Evolutionary conservation across 2,113 vertebrate genomes (phyloP).

Genomic region (Pithys albifrons): DNA sequence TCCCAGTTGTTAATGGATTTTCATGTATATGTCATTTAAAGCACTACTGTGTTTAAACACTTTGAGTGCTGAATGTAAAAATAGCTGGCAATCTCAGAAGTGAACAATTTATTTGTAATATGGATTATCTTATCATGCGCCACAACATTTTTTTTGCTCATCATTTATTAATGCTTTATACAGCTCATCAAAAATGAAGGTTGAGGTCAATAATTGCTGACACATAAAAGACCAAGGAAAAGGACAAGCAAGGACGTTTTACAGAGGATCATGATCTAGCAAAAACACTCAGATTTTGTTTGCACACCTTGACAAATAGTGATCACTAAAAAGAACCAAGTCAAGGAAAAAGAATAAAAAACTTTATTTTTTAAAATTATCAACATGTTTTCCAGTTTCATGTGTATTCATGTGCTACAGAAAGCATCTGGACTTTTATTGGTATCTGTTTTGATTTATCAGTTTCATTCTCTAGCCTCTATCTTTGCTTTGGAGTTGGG

Average conservation of each 20-base stretch:
- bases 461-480: background rate
- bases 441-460: background rate
- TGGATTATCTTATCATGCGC: constrained; percentile 21
- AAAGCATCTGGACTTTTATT: constrained; percentile 20
- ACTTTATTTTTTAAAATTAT: background rate
- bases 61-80: constrained; percentile 45
- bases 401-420: background rate
- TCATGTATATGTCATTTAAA: constrained; percentile 54
- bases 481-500: background rate
- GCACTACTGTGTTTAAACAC: constrained; percentile 48
- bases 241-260: constrained; percentile 34
- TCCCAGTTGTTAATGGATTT: constrained; percentile 54
- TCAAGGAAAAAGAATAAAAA: background rate
- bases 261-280: background rate
- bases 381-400: background rate
- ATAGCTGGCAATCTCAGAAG: constrained; percentile 51
- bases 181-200: constrained; percentile 50
- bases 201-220: constrained; percentile 51
- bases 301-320: background rate
- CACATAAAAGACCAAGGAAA: constrained; percentile 31
- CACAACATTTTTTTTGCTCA: constrained; percentile 55
- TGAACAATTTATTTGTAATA: constrained; percentile 65
- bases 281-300: background rate
- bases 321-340: background rate
- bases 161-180: constrained; percentile 53